Base-by-base conservation (phyloP, 1,140 invertebrate species). In the Pararge aegeria region DNA sequence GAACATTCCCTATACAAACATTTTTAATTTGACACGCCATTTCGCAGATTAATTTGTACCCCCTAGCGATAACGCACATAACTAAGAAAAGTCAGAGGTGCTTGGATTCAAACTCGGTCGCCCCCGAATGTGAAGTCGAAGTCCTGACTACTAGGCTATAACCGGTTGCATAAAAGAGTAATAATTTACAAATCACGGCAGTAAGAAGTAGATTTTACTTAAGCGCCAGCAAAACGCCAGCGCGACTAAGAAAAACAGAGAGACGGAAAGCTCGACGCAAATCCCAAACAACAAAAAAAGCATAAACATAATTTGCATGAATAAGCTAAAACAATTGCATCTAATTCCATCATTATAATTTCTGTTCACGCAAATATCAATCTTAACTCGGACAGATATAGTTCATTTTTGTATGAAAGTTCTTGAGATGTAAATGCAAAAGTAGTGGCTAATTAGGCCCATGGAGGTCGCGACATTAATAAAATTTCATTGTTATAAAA, bases 401-500 rank as follows among this genome's bases (percentile, higher is more conserved):
- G 16, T 4, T 21, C 16, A n/a, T 30, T 50, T 44, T 58, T 42
- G 30, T 34, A 12, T 34, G 30, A 9, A 27, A 27, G 5, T 27
- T 24, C 18, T 15, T 34, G 2, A 52, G 50, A 68, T 21, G 42
- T 56, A 61, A 63, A 65, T 71, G 66, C 56, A 63, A 70, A 58
- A 66, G 53, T 68, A 71, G 65, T 68, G 61, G 66, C 69, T 71
- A 71, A 71, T 71, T 71, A 71, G 65, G 66, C 66, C 66, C 66
- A 55, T 56, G 44, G 69, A 65, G 69, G 63, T 71, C 55, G 62
- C 48, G 55, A 68, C 69, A 68, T 71, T 71, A 71, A 71, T 71
- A 34, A 34, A 34, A 34, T 34, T 71, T 71, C 57, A 68, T 68
- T 68, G 61, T 65, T 64, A 68, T 62, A 67, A 71, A 71, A 68